Evolutionary conservation across 2,888 invertebrate genomes (phyloP).

Genomic region (Mystacides longicornis): DNA sequence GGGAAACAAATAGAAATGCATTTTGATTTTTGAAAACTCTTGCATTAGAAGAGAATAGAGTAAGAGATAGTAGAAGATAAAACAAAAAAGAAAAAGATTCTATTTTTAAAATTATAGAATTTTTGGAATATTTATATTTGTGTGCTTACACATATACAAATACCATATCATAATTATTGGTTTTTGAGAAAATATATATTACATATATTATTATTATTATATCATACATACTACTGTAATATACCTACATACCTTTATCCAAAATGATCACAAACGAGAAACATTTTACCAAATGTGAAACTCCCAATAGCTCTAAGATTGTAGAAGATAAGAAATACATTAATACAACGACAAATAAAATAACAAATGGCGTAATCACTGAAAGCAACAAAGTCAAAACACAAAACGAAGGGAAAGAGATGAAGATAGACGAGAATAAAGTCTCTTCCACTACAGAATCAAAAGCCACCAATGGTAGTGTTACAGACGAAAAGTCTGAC

Average conservation of each 20-base stretch:
- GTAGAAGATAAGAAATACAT: conserved; percentile 38
- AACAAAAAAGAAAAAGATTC: neutral
- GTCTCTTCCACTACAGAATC: conserved; percentile 8
- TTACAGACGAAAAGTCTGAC: conserved; percentile 31
- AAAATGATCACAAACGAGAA: conserved; percentile 32
- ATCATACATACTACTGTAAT: neutral
- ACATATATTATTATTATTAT: neutral
- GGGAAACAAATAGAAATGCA: too few relatives aligned
- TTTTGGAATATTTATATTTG: too few relatives aligned
- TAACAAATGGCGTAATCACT: conserved; percentile 28
- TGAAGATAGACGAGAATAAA: conserved; percentile 31
- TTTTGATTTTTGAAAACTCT: too few relatives aligned
- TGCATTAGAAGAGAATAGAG: neutral
- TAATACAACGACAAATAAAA: conserved; percentile 11
- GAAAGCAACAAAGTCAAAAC: conserved; percentile 30
- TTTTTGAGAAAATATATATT: too few relatives aligned
- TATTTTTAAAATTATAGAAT: too few relatives aligned
- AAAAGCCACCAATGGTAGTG: conserved; percentile 5
- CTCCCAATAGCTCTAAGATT: conserved; percentile 46
- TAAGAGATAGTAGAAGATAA: neutral
- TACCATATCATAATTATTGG: too few relatives aligned
- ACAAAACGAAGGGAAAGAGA: conserved; percentile 41
- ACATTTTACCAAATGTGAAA: conserved; percentile 44
- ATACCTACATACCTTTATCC: neutral
- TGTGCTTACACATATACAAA: too few relatives aligned